Evolutionary conservation across 2,113 vertebrate species (phyloP), one percentile per base, ranked within the genome.

Genomic region (Notechis scutatus): DNA sequence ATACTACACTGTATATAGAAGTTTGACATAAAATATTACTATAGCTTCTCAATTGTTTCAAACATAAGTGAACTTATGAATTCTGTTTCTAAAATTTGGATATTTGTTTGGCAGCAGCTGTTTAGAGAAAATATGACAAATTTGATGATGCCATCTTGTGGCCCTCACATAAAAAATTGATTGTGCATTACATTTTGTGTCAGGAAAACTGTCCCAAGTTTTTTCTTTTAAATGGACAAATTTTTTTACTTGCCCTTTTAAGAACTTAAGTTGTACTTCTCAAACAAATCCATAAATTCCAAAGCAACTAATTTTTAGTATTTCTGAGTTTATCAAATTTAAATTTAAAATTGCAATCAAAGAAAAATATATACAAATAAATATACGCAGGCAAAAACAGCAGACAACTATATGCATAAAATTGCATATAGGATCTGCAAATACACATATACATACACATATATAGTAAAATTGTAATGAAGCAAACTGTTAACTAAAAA

Each of bases 131-230:
- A 52, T 45, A 85, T 59, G 42, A 85, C 88, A 61, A 90, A 86
- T 93, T n/a, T 57, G 74, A 93, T 90, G 88, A 55, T 93, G 88
- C 92, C 88, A 90, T 90, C 92, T 93, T 93, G 92, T 90, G 92
- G 55, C 8, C 21, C 88, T 87, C 23, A 34, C 74, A 61, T 26
- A 90, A 90, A 90, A 90, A 11, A 34, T 39, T 15, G 23, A 64
- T 50, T 64, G 29, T 42, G 8, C 8, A 81, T 89, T 4, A 47
- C 74, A 47, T 57, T 89, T 85, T 92, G 52, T 56, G 26, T 29
- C 42, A 15, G 24, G 12, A 61, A 34, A 12, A 23, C 29, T 92
- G 18, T n/a, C 20, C 42, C 12, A 23, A 26, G 45, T 12, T 74
- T 74, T 74, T 74, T 74, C 26, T 18, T 74, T 34, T 74, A 74